Percentiles rank a stretch among this genome's conserved stretches.
Conservation (phyloP, 2,113 vertebrate species). For the Apteryx owenii region DNA sequence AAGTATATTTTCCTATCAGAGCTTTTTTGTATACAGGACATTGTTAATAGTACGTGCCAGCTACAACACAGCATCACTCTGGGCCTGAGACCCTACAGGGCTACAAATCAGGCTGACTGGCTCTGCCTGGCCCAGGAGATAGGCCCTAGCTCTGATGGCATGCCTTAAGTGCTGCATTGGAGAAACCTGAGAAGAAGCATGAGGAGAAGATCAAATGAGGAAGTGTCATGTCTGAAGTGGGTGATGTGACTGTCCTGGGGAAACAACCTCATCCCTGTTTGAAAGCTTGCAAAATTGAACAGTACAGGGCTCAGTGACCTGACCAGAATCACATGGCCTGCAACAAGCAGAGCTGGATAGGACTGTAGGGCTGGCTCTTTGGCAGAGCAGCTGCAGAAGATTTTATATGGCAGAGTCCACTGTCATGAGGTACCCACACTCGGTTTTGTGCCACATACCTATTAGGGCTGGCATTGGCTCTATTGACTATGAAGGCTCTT, state of each 20-base stretch:
- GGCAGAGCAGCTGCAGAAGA: background rate
- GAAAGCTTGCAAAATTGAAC: background rate
- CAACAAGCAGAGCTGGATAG: background rate
- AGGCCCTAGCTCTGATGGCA: background rate
- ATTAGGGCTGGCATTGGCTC: background rate
- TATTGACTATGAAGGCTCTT: accelerated
- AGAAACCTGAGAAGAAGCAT: background rate
- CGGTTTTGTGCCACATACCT: accelerated
- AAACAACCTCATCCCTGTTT: background rate
- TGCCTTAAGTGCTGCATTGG: background rate
- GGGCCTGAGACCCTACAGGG: background rate
- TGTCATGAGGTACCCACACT: background rate
- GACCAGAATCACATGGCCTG: background rate
- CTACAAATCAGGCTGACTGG: background rate
- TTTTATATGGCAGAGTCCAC: background rate
- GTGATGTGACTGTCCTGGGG: background rate
- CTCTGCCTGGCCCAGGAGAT: background rate
- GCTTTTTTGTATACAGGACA: background rate
- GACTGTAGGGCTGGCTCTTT: background rate
- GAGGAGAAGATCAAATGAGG: background rate
- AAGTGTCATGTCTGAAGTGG: background rate
- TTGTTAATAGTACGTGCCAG: background rate
- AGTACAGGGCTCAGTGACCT: background rate
- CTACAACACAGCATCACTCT: background rate
- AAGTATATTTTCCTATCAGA: background rate